Evolutionary conservation across 2,888 invertebrate genomes (phyloP).

Genomic region (Synanthedon andrenaeformis): DNA sequence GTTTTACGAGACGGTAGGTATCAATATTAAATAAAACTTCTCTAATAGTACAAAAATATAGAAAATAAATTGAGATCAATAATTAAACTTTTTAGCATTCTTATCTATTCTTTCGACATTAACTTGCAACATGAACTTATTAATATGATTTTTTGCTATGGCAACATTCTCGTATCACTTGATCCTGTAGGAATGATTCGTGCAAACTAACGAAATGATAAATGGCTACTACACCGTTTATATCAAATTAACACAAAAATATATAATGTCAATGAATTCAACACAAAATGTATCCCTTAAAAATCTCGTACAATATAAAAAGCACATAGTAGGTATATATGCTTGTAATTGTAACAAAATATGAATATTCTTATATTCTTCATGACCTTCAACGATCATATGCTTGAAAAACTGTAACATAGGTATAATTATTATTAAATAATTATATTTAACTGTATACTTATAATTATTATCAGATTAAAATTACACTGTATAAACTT

Average conservation of each 20-base stretch:
- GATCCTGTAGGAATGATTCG: slow-evolving; percentile 72
- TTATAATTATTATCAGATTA: slow-evolving; percentile 7
- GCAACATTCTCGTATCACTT: not conserved
- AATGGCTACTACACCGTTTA: slow-evolving; percentile 19
- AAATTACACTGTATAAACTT: slow-evolving; percentile 12
- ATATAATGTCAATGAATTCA: not conserved
- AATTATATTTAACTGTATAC: slow-evolving; percentile 13
- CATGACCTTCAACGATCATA: not conserved
- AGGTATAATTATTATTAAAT: slow-evolving; percentile 8
- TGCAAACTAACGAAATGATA: slow-evolving; percentile 71
- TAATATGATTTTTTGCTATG: not conserved
- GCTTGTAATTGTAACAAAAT: not conserved
- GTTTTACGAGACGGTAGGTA: not conserved
- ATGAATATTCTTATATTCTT: not conserved
- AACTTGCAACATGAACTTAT: not conserved
- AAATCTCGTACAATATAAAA: not conserved
- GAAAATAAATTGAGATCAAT: too few species aligned
- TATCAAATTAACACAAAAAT: not conserved
- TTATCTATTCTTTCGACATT: too few species aligned
- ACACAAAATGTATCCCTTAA: not conserved
- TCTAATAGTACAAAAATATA: too few species aligned
- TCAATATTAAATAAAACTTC: too few species aligned
- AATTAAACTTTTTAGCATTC: too few species aligned
- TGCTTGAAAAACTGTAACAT: not conserved
- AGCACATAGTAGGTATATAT: too few species aligned